Evolutionary conservation across 2,888 invertebrate genomes (phyloP).

Genomic region (Andrena camellia): DNA sequence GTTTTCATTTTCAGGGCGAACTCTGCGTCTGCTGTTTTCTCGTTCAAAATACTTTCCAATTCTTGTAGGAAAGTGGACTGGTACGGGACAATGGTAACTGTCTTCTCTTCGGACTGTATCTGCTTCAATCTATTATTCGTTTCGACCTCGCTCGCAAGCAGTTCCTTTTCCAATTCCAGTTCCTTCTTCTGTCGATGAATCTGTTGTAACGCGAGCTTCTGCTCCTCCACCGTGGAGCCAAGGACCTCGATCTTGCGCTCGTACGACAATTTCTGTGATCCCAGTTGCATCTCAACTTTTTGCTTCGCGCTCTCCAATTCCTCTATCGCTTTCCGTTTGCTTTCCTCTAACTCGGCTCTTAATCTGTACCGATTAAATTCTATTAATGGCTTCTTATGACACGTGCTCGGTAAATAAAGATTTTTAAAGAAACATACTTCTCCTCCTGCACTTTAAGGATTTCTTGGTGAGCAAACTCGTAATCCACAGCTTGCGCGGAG

Average conservation of each 20-base stretch:
- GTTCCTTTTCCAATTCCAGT: slow-evolving; percentile 81
- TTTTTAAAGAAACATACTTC: slow-evolving; percentile 80
- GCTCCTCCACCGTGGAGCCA: slow-evolving; percentile 80
- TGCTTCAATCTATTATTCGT: slow-evolving; percentile 85
- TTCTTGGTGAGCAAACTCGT: slow-evolving; percentile 86
- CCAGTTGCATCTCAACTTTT: slow-evolving; percentile 80
- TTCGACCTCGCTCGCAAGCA: slow-evolving; percentile 84
- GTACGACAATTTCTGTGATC: slow-evolving; percentile 80
- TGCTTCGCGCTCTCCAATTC: slow-evolving; percentile 82
- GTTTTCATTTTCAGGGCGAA: slow-evolving; percentile 77
- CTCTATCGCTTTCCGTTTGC: slow-evolving; percentile 82
- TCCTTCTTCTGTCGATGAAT: slow-evolving; percentile 80
- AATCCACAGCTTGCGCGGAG: slow-evolving; percentile 84
- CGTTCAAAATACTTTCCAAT: slow-evolving; percentile 85
- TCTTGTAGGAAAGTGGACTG: slow-evolving; percentile 86
- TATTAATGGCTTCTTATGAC: not conserved
- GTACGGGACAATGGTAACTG: slow-evolving; percentile 85
- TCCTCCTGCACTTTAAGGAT: slow-evolving; percentile 86
- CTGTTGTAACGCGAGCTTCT: slow-evolving; percentile 81
- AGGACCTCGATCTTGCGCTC: slow-evolving; percentile 81
- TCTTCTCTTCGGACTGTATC: slow-evolving; percentile 84
- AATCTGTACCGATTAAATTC: slow-evolving; percentile 71
- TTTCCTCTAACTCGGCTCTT: slow-evolving; percentile 82
- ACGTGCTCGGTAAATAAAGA: not conserved
- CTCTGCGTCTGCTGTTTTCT: slow-evolving; percentile 79